Base-by-base conservation (phyloP, 2,888 invertebrate genomes). In the Ophion ellenae region DNA sequence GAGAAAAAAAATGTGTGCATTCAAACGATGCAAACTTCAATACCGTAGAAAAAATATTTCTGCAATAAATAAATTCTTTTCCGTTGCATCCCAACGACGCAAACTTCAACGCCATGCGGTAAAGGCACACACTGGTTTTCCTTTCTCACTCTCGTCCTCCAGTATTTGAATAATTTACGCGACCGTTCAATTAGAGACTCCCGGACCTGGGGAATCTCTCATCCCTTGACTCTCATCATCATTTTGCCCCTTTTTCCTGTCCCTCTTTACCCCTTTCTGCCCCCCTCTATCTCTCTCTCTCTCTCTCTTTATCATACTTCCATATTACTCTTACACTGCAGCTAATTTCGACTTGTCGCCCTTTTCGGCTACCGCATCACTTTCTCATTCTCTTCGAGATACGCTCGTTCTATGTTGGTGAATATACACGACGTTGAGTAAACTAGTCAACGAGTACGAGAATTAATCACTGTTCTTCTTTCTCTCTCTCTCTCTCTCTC, bases 111-210 rank as follows among this genome's bases (percentile, higher is more conserved):
- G 14, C 17, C 47, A 47, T 47, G 47, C n/a, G 24, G 66, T 67
- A 45, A 75, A 81, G 10, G 53, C 36, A 75, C 53, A 75, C 36
- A 81, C 73, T 9, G 45, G 28, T 40, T 59, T 66, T n/a, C 45
- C 61, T 66, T 57, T 47, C 47, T 71, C 73, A 70, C 75, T 28
- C 63, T 14, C 36, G 10, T 74, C 14, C 71, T 71, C 59, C 66
- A 53, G 73, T 87, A 85, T 88, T 87, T 88, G 86, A 86, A 86
- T 88, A 88, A 88, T 87, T 87, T 86, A 79, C 84, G 75, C 74
- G 75, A 84, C 75, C 80, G 83, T 87, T 86, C 87, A 88, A 88
- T 88, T 85, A 88, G 88, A 86, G 85, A 83, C 82, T 86, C 76
- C 59, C 75, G 73, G 75, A 73, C 71, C 47, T 66, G 76, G 67